phyloP scores from a whole-genome alignment of 1,140 invertebrate genomes.

The Polypedilum pembai region DNA sequence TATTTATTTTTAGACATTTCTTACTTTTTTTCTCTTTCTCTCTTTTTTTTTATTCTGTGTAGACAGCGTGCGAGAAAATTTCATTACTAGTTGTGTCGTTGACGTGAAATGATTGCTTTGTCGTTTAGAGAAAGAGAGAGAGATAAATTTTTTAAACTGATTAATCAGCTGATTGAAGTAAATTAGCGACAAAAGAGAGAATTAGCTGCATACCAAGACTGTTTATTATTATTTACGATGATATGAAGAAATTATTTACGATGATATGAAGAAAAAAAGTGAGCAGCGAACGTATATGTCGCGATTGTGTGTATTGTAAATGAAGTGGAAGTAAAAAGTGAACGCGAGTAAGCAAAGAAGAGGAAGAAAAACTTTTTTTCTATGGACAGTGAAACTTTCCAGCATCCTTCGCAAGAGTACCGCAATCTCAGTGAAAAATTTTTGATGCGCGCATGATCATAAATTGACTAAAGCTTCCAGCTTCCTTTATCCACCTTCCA shows the following conservation, averaged over 20 bases:
- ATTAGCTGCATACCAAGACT: neutral
- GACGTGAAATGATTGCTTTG: too few species aligned
- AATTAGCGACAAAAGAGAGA: neutral
- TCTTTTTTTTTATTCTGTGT: too few species aligned
- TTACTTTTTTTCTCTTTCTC: neutral
- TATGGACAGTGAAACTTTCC: neutral
- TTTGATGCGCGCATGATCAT: slow-evolving; percentile 1
- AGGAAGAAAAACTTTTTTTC: neutral
- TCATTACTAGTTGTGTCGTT: too few species aligned
- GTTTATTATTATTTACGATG: slow-evolving; percentile 19
- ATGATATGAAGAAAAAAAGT: neutral
- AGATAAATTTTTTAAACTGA: too few species aligned
- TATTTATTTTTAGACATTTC: slow-evolving; percentile 28
- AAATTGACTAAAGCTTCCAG: neutral
- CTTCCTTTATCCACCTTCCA: slow-evolving; percentile 20
- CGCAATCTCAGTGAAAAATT: slow-evolving; percentile 14
- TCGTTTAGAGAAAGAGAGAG: too few species aligned
- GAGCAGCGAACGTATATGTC: neutral
- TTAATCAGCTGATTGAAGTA: too few species aligned
- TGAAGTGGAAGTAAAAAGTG: neutral
- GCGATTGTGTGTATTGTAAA: neutral
- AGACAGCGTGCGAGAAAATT: neutral
- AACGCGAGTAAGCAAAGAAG: neutral
- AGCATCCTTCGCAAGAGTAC: slow-evolving; percentile 10
- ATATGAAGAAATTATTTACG: slow-evolving; percentile 10